Evolutionary conservation across 2,888 invertebrate species (phyloP).

Genomic region (Leptopterna dolabrata): DNA sequence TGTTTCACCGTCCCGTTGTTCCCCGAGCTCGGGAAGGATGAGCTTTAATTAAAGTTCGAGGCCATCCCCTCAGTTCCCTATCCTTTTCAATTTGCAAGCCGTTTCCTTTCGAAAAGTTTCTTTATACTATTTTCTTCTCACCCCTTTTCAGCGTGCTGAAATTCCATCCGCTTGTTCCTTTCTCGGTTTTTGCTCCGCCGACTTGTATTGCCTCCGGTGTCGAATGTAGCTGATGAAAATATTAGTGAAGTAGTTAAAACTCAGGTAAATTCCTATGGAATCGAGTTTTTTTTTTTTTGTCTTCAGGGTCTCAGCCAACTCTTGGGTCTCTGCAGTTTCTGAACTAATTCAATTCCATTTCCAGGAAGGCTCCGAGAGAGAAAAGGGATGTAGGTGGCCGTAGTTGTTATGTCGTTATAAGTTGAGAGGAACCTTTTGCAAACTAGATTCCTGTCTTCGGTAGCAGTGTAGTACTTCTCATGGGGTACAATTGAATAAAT

Average conservation of each 20-base stretch:
- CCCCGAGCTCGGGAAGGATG: neutral
- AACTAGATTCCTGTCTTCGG: neutral
- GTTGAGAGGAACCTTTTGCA: neutral
- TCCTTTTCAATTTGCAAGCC: conserved; percentile 44
- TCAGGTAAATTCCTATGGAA: conserved; percentile 15
- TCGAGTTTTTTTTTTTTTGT: neutral
- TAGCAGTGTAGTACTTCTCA: neutral
- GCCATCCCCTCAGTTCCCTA: neutral
- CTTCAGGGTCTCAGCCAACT: neutral
- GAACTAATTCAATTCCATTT: conserved; percentile 3
- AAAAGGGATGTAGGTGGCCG: neutral
- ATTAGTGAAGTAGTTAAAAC: conserved; percentile 43
- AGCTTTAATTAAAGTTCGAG: conserved; percentile 1
- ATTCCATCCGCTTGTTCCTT: neutral
- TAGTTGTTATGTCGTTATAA: conserved; percentile 17
- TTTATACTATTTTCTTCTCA: conserved; percentile 13
- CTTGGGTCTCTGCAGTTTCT: neutral
- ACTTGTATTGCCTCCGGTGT: neutral
- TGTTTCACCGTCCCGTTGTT: conserved; percentile 5
- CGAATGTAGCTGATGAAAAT: conserved; percentile 34
- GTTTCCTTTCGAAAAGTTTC: conserved; percentile 40
- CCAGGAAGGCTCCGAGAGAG: neutral
- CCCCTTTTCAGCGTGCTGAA: neutral
- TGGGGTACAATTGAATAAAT: neutral
- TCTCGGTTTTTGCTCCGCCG: neutral